These are phyloP conservation scores for Crenichthys baileyi DNA, from an alignment of 2,797 vertebrate genomes.

Conservation along the genomic window DNA sequence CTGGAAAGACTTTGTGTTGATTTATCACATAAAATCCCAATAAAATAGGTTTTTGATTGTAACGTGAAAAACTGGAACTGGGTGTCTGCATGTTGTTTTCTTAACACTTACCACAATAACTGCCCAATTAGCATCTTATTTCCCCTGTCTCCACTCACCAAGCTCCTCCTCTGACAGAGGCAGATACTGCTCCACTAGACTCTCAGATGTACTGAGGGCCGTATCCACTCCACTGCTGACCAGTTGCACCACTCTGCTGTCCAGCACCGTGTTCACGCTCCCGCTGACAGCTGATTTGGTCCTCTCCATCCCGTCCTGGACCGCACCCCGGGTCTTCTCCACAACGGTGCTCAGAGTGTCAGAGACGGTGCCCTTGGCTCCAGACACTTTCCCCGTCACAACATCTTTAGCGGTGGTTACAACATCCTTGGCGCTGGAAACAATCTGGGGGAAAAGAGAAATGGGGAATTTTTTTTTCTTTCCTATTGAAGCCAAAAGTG, in stretches of 20 bases:
- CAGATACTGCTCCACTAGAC: slow-evolving; percentile 90
- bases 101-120: background rate
- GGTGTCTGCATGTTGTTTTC: background rate
- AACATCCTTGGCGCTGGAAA: slow-evolving; percentile 86
- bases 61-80: too few species aligned
- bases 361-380: slow-evolving; percentile 87
- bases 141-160: slow-evolving; percentile 76
- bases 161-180: slow-evolving; percentile 87
- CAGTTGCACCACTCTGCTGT: slow-evolving; percentile 83
- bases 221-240: slow-evolving; percentile 86
- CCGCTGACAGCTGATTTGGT: slow-evolving; percentile 85
- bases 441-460: slow-evolving; percentile 77
- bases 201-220: slow-evolving; percentile 88
- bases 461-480: background rate
- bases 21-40: too few species aligned
- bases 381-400: slow-evolving; percentile 81
- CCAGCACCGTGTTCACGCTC: slow-evolving; percentile 86
- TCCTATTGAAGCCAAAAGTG: background rate
- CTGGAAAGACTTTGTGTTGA: too few species aligned
- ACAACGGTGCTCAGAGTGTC: slow-evolving; percentile 82
- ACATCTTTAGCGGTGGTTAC: slow-evolving; percentile 84
- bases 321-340: slow-evolving; percentile 84
- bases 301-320: slow-evolving; percentile 86
- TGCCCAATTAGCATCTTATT: too few species aligned
- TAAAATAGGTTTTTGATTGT: too few species aligned